Percentiles rank a stretch among this genome's conserved stretches.
Conservation (phyloP, 2,113 vertebrate species). For the Mugil cephalus region DNA sequence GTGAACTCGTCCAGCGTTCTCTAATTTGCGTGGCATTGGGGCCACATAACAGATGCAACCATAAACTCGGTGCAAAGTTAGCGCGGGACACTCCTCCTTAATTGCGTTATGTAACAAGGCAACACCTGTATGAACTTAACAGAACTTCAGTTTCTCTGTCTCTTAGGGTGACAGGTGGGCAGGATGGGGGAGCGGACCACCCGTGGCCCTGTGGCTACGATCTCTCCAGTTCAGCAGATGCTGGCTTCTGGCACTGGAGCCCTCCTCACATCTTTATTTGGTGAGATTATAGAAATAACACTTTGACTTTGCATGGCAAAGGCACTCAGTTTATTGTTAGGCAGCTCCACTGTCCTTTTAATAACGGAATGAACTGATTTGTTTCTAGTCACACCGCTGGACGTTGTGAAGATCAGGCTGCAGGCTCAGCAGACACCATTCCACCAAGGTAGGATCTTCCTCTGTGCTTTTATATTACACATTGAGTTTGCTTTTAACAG, state of each 20-base stretch:
- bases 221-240: slow-evolving; percentile 95
- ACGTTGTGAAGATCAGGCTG: slow-evolving; percentile 96
- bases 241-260: slow-evolving; percentile 94
- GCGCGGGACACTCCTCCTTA: neutral
- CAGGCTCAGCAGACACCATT: slow-evolving; percentile 91
- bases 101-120: slow-evolving; percentile 22
- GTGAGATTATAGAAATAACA: slow-evolving; percentile 81
- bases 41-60: neutral
- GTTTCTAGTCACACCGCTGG: slow-evolving; percentile 91
- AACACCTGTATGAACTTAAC: neutral
- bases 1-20: neutral
- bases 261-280: slow-evolving; percentile 93
- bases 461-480: neutral
- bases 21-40: neutral
- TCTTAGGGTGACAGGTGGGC: slow-evolving; percentile 75
- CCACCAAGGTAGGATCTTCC: slow-evolving; percentile 81
- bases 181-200: slow-evolving; percentile 86
- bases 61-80: slow-evolving; percentile 1
- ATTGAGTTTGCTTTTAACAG: slow-evolving; percentile 1
- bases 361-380: neutral
- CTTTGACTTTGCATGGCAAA: too few relatives aligned
- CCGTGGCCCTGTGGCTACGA: slow-evolving; percentile 71
- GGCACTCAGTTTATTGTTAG: neutral
- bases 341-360: neutral
- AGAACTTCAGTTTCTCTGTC: neutral